Conservation (phyloP, 2,888 invertebrate genomes). For the Opisthograptis luteolata region DNA sequence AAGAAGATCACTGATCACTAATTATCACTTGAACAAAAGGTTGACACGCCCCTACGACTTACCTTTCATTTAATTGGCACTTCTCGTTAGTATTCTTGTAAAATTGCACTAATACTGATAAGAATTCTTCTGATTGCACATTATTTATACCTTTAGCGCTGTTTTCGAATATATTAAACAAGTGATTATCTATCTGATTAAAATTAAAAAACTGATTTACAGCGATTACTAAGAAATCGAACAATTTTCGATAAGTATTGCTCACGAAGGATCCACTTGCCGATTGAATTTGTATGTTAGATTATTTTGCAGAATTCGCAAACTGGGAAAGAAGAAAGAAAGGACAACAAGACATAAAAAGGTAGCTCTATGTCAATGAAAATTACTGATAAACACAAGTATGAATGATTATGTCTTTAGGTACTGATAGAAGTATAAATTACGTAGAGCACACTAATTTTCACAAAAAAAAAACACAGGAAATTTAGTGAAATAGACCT, state of each 20-base stretch:
- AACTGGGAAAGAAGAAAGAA: not conserved
- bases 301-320: not conserved
- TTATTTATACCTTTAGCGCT: conserved; percentile 46
- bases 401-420: too few relatives aligned
- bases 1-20: conserved; percentile 7
- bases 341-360: too few relatives aligned
- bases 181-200: conserved; percentile 47
- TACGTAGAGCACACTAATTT: too few relatives aligned
- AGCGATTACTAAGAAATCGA: conserved; percentile 40
- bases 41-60: conserved; percentile 21
- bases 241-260: conserved; percentile 11
- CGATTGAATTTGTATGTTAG: not conserved
- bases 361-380: too few relatives aligned
- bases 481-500: too few relatives aligned
- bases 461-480: too few relatives aligned
- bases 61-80: conserved; percentile 51
- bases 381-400: too few relatives aligned
- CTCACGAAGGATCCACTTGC: not conserved
- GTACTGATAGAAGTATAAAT: too few relatives aligned
- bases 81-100: conserved; percentile 30
- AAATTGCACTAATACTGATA: conserved; percentile 46
- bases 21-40: not conserved
- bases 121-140: conserved; percentile 36
- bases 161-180: conserved; percentile 37
- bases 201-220: conserved; percentile 41